Evolutionary conservation across 2,888 invertebrate species (phyloP), one percentile per base, ranked within the genome.

Genomic region (Emmelina monodactyla): DNA sequence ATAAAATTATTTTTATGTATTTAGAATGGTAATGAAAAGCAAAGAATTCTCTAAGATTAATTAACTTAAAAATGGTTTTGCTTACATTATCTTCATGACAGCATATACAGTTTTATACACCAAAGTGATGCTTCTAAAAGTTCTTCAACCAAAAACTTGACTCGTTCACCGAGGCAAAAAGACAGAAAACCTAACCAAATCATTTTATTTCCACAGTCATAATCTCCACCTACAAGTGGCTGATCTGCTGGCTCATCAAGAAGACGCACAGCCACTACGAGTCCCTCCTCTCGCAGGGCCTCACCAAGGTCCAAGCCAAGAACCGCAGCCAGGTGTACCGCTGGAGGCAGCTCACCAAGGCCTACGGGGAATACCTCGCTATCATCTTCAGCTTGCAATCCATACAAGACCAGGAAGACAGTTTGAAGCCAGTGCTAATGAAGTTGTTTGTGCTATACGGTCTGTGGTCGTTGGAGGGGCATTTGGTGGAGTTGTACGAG

Each of bases 281-380:
- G 33, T 46, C 66, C 0, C 80, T 85, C 32, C 49, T 85, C 12
- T 55, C 78, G 0, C 67, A 70, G 11, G 88, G 88, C 0, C 66
- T 81, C 0, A 85, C 89, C 44, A 84, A 84, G 44, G 93, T 94
- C 58, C 85, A 86, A 16, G 92, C 94, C 1, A 83, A 89, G 37
- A 91, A 89, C 57, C 85, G 88, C 50, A 85, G 88, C 0, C 94
- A 96, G 71, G 92, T 93, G 3, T 91, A 90, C 63, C 83, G 85
- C 44, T 91, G 91, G 46, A 83, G 87, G 25, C 84, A 85, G 12
- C 72, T 96, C 1, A 87, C 93, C 0, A 71, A 86, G 42, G 89
- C 86, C 1, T 96, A 89, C 60, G 89, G 89, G 7, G 92, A 95
- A 58, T 86, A 85, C 51, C 65, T 84, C 15, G 83, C 83, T 0